Conservation (phyloP, 2,888 invertebrate genomes). For the Watsonalla cultraria region DNA sequence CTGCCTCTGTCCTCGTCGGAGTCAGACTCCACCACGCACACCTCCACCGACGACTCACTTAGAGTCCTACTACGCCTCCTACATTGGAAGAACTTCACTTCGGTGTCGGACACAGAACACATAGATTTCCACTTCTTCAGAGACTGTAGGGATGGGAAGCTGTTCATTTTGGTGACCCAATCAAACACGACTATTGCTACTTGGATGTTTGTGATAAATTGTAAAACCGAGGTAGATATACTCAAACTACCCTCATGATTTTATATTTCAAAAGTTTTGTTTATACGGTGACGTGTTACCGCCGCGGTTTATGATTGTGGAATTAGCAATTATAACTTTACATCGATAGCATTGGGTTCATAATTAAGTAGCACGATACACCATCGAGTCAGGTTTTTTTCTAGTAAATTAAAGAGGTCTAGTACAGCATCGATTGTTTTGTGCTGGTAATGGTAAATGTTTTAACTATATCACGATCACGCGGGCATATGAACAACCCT, state of each 20-base stretch:
- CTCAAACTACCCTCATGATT: background rate
- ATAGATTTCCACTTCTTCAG: slow-evolving; percentile 12
- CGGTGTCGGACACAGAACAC: slow-evolving; percentile 8
- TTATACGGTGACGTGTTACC: too few species aligned
- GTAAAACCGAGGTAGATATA: background rate
- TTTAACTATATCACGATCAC: too few species aligned
- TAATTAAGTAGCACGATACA: too few species aligned
- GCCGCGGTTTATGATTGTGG: too few species aligned
- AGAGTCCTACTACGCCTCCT: slow-evolving; percentile 12
- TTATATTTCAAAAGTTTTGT: background rate
- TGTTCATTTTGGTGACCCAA: background rate
- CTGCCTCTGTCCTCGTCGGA: slow-evolving; percentile 26
- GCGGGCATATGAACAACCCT: too few species aligned
- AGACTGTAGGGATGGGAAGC: background rate
- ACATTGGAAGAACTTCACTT: slow-evolving; percentile 6
- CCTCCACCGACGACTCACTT: slow-evolving; percentile 35
- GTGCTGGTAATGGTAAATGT: too few species aligned
- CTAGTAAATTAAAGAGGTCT: too few species aligned
- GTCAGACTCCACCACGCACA: slow-evolving; percentile 20
- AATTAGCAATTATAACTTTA: too few species aligned
- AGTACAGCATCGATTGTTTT: too few species aligned
- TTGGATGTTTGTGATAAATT: background rate
- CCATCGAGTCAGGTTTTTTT: too few species aligned
- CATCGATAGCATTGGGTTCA: too few species aligned
- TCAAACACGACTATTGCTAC: background rate